Evolutionary conservation across 2,113 vertebrate species (phyloP), one percentile per base, ranked within the genome.

Genomic region (Larimichthys polyactis): DNA sequence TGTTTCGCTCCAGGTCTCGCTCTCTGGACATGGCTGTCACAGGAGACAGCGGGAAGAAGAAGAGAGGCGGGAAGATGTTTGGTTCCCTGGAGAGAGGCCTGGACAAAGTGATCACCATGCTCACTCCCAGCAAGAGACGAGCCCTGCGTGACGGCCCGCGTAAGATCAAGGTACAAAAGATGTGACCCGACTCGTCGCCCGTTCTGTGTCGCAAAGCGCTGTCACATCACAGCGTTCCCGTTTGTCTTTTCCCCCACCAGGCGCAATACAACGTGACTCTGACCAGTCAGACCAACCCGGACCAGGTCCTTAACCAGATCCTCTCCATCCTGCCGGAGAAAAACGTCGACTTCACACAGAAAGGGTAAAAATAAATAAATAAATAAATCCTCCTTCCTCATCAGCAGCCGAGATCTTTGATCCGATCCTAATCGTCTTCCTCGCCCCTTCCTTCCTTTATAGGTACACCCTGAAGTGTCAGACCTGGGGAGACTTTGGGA

Each of bases 31-130:
- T 96, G 87, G 95, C 96, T 51, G 92, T 92, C 15, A 90, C 89
- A 48, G 60, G 86, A 71, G 96, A 95, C 78, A 97, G 95, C 27
- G 95, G 94, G 58, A 97, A 96, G 75, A 99, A 96, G 90, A 97
- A 95, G 69, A 96, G 95, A 92, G 96, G 94, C 68, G 91, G 95
- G 46, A 97, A 96, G 89, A 90, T 99, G 87, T 97, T 99, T 52
- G 97, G 97, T 27, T 98, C 96, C 76, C 91, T 99, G 80, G 98
- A 99, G 92, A 96, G 96, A 84, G 96, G 98, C 19, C 87, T 99
- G 72, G 98, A 99, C 92, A 99, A 97, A 92, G 91, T 99, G 64
- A 97, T 99, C 89, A 99, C 96, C 11, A 97, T 97, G 96, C 95
- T 99, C 32, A 98, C 97, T 0, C 97, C 98, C 58, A 96, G 89